phyloP scores from a whole-genome alignment of 2,888 invertebrate species.

The Ptychoptera contaminata region DNA sequence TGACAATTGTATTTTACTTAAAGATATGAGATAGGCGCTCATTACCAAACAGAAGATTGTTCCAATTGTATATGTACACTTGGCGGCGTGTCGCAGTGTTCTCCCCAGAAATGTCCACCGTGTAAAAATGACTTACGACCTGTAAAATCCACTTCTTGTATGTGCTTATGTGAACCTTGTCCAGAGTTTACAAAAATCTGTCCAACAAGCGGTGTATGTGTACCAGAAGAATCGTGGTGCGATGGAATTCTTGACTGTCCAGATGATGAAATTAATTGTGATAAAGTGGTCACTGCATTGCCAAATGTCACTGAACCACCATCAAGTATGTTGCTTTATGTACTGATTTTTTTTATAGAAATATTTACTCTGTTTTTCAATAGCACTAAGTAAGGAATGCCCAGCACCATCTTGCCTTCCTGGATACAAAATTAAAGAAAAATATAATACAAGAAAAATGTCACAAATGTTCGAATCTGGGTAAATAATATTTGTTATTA shows the following conservation, averaged over 20 bases:
- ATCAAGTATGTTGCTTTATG: neutral
- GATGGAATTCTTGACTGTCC: constrained; percentile 67
- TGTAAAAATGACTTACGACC: constrained; percentile 43
- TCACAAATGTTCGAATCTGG: too few species aligned
- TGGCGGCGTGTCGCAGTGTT: constrained; percentile 55
- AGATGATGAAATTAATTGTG: constrained; percentile 62
- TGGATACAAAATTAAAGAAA: too few species aligned
- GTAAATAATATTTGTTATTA: too few species aligned
- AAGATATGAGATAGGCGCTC: constrained; percentile 56
- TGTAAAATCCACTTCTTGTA: constrained; percentile 44
- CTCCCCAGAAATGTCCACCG: constrained; percentile 47
- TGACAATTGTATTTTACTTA: constrained; percentile 9
- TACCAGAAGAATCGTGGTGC: constrained; percentile 57
- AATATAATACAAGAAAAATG: too few species aligned
- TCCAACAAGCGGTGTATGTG: constrained; percentile 56
- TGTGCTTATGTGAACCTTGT: constrained; percentile 60
- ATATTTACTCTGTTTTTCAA: too few species aligned
- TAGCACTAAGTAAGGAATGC: too few species aligned
- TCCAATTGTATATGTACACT: constrained; percentile 64
- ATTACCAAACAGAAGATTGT: constrained; percentile 56
- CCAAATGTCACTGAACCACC: constrained; percentile 14
- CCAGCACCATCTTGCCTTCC: too few species aligned
- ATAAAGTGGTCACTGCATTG: constrained; percentile 13
- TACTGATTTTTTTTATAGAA: neutral
- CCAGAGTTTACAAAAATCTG: constrained; percentile 48